Evolutionary conservation across 2,888 invertebrate genomes (phyloP).

Genomic region (Osmoderma eremita): DNA sequence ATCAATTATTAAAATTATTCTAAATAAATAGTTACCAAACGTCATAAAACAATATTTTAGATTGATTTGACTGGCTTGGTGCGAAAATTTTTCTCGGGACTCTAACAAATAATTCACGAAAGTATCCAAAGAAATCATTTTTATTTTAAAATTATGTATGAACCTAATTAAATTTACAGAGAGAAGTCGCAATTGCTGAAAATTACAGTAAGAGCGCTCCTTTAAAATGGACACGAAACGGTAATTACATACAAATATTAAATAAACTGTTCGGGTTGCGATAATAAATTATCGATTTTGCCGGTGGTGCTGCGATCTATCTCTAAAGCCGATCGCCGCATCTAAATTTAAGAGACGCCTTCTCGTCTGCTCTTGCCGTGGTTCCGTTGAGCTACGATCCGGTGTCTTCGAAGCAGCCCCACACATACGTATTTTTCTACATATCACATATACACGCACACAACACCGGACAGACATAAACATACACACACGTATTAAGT

Average conservation of each 20-base stretch:
- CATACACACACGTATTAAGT: constrained; percentile 7
- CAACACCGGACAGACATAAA: constrained; percentile 13
- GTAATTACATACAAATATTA: constrained; percentile 41
- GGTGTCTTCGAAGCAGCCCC: constrained; percentile 33
- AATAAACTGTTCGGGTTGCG: constrained; percentile 34
- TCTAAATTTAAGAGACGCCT: constrained; percentile 51
- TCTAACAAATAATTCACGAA: no score
- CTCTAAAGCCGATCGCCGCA: constrained; percentile 51
- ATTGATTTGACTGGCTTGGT: no score
- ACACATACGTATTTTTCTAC: constrained; percentile 6
- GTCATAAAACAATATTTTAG: no score
- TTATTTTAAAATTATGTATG: no score
- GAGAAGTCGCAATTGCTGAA: no score
- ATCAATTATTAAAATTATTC: no score
- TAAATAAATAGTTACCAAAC: no score
- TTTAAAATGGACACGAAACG: neutral
- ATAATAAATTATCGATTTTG: constrained; percentile 44
- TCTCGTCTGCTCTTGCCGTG: constrained; percentile 45
- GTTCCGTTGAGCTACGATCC: constrained; percentile 26
- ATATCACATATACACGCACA: constrained; percentile 6
- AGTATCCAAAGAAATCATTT: no score
- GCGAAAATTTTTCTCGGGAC: no score
- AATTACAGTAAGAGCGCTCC: no score
- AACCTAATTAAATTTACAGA: no score
- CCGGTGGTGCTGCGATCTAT: constrained; percentile 44